phyloP scores from a whole-genome alignment of 2,888 invertebrate genomes.

The Itoplectis maculator region DNA sequence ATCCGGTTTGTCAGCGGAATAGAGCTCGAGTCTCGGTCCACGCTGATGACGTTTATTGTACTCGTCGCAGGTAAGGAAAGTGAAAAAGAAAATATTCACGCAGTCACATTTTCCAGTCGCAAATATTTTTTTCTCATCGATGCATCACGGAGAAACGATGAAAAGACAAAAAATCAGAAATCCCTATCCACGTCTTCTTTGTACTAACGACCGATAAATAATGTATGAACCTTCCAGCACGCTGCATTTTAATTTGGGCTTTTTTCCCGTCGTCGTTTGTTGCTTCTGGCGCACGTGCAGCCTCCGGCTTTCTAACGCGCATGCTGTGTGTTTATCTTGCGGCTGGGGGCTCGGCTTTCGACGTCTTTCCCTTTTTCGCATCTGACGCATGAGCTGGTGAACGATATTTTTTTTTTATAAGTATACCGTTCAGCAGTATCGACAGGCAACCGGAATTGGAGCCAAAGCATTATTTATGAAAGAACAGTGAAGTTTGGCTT shows the following conservation, averaged over 20 bases:
- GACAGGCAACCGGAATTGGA: background rate
- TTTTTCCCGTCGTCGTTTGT: conserved; percentile 1
- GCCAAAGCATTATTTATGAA: conserved; percentile 25
- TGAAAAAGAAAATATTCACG: too few relatives aligned
- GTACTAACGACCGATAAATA: conserved; percentile 20
- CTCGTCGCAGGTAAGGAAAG: conserved; percentile 58
- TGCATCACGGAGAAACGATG: conserved; percentile 29
- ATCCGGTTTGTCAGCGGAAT: conserved; percentile 67
- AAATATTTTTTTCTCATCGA: conserved; percentile 32
- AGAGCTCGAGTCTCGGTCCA: conserved; percentile 59
- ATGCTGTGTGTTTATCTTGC: conserved; percentile 14
- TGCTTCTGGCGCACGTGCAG: conserved; percentile 21
- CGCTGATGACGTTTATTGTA: conserved; percentile 47
- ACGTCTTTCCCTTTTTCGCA: conserved; percentile 19
- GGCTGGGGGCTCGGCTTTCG: conserved; percentile 14
- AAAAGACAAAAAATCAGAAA: conserved; percentile 22
- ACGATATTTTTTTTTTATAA: conserved; percentile 24
- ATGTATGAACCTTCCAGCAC: conserved; percentile 70
- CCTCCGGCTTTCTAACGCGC: background rate
- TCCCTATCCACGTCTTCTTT: background rate
- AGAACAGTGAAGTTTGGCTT: background rate
- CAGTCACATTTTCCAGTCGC: conserved; percentile 13
- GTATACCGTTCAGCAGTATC: conserved; percentile 6
- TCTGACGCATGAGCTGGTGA: conserved; percentile 14
- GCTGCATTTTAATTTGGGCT: conserved; percentile 43